Evolutionary conservation across 2,888 invertebrate species (phyloP).

Genomic region (Cryptus armator): DNA sequence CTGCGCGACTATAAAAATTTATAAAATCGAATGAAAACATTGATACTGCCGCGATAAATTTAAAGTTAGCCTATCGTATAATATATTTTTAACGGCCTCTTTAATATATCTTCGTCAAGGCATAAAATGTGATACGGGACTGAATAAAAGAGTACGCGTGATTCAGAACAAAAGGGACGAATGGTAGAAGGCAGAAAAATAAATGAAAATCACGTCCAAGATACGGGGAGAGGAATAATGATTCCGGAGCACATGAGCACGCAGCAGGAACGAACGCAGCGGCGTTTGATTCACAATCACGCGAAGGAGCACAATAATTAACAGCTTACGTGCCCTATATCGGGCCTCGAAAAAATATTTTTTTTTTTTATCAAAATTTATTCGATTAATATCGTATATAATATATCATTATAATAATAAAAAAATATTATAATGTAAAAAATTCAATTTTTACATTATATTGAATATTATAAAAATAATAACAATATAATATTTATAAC

Average conservation of each 20-base stretch:
- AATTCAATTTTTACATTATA: too few relatives aligned
- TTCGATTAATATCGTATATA: too few relatives aligned
- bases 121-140: not conserved
- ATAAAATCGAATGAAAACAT: not conserved
- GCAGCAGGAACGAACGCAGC: not conserved
- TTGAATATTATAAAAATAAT: too few relatives aligned
- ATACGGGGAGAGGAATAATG: not conserved
- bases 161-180: conserved; percentile 5
- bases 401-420: too few relatives aligned
- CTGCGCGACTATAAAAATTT: not conserved
- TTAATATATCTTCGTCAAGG: not conserved
- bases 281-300: not conserved
- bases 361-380: too few relatives aligned
- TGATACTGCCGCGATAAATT: not conserved
- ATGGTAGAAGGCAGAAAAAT: not conserved
- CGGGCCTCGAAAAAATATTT: too few relatives aligned
- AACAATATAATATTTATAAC: too few relatives aligned
- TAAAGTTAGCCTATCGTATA: not conserved
- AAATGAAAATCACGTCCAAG: not conserved
- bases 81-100: not conserved
- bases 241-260: not conserved
- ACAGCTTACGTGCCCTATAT: too few relatives aligned
- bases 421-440: too few relatives aligned
- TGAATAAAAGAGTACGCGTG: not conserved
- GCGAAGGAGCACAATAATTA: too few relatives aligned